These are phyloP conservation scores for Etia nguti DNA, from an alignment of 2,113 vertebrate species.

Conservation along the genomic window DNA sequence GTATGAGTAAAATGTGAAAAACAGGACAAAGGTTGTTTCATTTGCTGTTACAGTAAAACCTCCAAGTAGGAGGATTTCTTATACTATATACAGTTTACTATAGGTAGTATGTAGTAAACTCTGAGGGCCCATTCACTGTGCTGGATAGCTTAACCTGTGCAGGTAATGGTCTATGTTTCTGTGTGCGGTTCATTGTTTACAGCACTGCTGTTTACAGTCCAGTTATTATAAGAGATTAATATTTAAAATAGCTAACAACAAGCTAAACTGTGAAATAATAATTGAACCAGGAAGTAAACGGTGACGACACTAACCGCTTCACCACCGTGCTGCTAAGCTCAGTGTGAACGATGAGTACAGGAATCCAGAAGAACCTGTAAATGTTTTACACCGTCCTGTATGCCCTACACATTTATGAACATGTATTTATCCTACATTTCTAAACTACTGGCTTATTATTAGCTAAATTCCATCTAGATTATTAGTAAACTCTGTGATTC, in stretches of 20 bases:
- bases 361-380: not conserved
- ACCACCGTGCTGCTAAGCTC: not conserved
- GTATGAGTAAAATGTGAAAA: not conserved
- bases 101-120: not conserved
- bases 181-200: not conserved
- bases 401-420: not conserved
- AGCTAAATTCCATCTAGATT: not conserved
- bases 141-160: not conserved
- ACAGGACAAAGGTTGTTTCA: not conserved
- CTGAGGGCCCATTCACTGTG: not conserved
- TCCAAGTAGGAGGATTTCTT: not conserved
- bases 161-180: too few species aligned
- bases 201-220: not conserved
- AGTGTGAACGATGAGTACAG: fast-evolving
- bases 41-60: not conserved
- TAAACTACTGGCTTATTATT: not conserved
- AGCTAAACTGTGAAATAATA: not conserved
- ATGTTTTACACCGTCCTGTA: not conserved
- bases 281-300: not conserved
- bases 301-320: not conserved
- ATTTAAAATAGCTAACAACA: not conserved
- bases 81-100: not conserved
- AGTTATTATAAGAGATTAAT: not conserved
- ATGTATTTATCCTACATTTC: not conserved
- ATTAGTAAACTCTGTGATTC: not conserved